These are phyloP conservation scores for Ataeniobius toweri DNA, from an alignment of 2,797 vertebrate genomes.

Conservation along the genomic window DNA sequence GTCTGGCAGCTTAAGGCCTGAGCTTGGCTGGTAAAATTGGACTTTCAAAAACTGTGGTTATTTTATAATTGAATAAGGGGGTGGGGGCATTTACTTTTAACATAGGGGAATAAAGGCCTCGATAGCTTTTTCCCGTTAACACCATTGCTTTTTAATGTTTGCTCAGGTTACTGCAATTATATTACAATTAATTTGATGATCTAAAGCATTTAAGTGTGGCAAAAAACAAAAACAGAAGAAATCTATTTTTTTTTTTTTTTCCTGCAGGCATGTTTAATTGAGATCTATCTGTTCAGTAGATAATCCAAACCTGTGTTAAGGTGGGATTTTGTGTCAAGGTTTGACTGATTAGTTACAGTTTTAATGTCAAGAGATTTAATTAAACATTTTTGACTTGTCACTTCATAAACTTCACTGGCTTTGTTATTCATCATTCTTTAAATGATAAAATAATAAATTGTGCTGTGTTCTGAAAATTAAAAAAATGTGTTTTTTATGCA, in stretches of 20 bases:
- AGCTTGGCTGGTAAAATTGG: too few relatives aligned
- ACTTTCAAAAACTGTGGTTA: too few relatives aligned
- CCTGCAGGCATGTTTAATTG: neutral
- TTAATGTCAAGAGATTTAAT: neutral
- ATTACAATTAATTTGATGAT: neutral
- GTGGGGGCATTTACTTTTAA: neutral
- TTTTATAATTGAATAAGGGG: too few relatives aligned
- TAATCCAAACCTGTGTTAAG: neutral
- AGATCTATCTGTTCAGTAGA: neutral
- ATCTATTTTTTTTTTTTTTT: neutral
- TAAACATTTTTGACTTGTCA: neutral
- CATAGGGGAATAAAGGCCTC: neutral
- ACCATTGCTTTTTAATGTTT: neutral
- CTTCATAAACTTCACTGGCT: slow-evolving; percentile 3
- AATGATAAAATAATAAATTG: slow-evolving; percentile 1
- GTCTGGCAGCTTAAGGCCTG: too few relatives aligned
- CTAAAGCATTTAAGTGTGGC: neutral
- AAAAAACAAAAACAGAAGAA: neutral
- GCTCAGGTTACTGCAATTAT: neutral
- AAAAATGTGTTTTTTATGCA: neutral
- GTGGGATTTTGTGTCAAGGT: neutral
- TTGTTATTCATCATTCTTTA: slow-evolving; percentile 5
- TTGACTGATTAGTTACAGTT: neutral
- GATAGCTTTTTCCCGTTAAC: neutral
- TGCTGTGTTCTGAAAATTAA: slow-evolving; percentile 4